Percentiles rank a stretch among this genome's conserved stretches.
Evolutionary conservation across 2,888 invertebrate genomes (phyloP).

Genomic region (Teleiodes luculella): DNA sequence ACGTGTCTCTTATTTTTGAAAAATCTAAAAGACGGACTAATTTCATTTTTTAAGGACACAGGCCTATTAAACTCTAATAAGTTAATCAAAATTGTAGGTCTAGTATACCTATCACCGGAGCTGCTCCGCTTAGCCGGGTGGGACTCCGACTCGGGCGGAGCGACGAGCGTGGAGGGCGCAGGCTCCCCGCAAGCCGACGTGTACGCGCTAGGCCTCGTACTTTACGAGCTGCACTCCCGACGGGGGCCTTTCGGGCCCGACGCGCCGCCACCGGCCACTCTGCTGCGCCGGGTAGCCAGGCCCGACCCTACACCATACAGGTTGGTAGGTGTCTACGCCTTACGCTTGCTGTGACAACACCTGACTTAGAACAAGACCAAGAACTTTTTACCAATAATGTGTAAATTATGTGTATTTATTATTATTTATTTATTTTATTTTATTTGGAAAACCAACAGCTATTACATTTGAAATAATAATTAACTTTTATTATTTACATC

Average conservation of each 20-base stretch:
- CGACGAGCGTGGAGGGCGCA: slow-evolving; percentile 48
- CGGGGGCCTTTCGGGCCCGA: slow-evolving; percentile 90
- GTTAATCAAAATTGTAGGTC: slow-evolving; percentile 65
- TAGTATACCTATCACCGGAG: slow-evolving; percentile 91
- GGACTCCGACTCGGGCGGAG: slow-evolving; percentile 50
- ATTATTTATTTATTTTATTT: too few species aligned
- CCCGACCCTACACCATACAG: slow-evolving; percentile 75
- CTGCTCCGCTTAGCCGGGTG: slow-evolving; percentile 78
- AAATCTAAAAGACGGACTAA: too few species aligned
- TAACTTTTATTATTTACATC: too few species aligned
- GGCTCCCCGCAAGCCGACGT: slow-evolving; percentile 89
- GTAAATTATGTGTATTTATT: too few species aligned
- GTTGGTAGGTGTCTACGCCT: slow-evolving; percentile 69
- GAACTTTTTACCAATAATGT: too few species aligned
- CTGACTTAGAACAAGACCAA: too few species aligned
- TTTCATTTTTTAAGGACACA: too few species aligned
- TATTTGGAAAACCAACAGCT: too few species aligned
- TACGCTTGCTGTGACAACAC: too few species aligned
- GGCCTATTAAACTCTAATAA: not conserved
- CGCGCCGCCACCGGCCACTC: slow-evolving; percentile 81
- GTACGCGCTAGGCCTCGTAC: slow-evolving; percentile 91
- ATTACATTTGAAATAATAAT: too few species aligned
- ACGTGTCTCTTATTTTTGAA: too few species aligned
- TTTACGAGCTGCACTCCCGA: slow-evolving; percentile 92
- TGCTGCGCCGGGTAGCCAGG: slow-evolving; percentile 79